These are phyloP conservation scores for Bugulina stolonifera DNA, from an alignment of 2,888 invertebrate genomes.

Conservation along the genomic window DNA sequence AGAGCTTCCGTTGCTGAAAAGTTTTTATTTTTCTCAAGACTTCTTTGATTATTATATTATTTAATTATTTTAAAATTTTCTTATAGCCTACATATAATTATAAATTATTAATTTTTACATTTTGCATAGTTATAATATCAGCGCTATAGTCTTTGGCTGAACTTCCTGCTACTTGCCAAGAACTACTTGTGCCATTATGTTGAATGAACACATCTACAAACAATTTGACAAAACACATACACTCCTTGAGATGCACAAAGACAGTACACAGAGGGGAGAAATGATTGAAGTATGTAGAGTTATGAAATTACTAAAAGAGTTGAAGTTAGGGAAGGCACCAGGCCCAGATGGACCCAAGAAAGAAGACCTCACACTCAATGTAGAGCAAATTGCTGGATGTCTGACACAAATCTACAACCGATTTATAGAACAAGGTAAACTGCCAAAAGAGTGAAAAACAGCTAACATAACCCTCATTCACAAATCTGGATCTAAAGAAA, in stretches of 20 bases:
- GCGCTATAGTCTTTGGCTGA: too few species aligned
- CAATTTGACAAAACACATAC: not conserved
- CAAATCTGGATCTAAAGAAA: too few species aligned
- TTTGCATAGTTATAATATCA: too few species aligned
- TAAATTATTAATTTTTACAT: too few species aligned
- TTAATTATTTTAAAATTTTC: too few species aligned
- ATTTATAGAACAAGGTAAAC: not conserved
- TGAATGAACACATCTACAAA: not conserved
- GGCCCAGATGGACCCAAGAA: not conserved
- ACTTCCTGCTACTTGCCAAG: too few species aligned
- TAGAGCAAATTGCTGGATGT: not conserved
- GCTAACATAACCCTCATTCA: too few species aligned
- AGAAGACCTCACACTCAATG: conserved; percentile 1
- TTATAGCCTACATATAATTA: too few species aligned
- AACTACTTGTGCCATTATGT: too few species aligned
- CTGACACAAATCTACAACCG: not conserved
- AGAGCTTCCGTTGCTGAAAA: too few species aligned
- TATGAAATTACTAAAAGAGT: not conserved
- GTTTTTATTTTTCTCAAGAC: too few species aligned
- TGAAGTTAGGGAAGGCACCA: not conserved
- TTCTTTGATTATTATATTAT: too few species aligned
- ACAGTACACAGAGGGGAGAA: not conserved
- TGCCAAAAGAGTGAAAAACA: not conserved
- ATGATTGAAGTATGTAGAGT: not conserved
- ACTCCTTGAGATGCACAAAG: not conserved